phyloP scores from a whole-genome alignment of 1,140 invertebrate species.

The Laupala kohalensis region DNA sequence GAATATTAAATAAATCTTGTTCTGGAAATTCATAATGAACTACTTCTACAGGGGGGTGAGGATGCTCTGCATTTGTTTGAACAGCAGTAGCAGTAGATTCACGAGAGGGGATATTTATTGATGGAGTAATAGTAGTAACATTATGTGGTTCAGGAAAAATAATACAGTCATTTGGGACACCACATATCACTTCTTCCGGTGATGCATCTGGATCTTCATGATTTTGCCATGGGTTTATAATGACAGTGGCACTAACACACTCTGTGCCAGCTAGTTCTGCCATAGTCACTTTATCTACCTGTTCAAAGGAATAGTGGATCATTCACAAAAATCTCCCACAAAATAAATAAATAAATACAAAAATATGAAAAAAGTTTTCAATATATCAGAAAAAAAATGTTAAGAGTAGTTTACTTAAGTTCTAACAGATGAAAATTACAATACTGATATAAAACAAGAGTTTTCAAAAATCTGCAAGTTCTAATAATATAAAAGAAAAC shows the following conservation, averaged over 20 bases:
- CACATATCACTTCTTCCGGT: conserved; percentile 47
- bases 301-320: background rate
- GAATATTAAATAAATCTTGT: conserved; percentile 13
- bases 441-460: too few species aligned
- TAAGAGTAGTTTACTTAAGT: too few species aligned
- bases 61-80: background rate
- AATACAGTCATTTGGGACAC: conserved; percentile 32
- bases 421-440: too few species aligned
- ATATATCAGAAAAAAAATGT: too few species aligned
- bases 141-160: conserved; percentile 6
- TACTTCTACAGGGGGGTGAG: conserved; percentile 23
- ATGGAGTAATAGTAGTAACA: conserved; percentile 21
- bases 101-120: conserved; percentile 35
- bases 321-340: too few species aligned
- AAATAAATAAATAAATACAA: too few species aligned
- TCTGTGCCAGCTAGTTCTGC: background rate
- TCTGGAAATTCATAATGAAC: conserved; percentile 13
- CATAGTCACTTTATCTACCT: background rate
- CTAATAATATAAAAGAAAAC: too few species aligned
- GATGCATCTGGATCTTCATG: conserved; percentile 23
- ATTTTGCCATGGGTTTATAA: background rate
- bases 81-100: conserved; percentile 35
- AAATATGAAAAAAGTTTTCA: too few species aligned
- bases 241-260: background rate
- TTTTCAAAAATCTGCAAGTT: too few species aligned